A percentile compares a stretch with the other conserved stretches of the same genome.
These are phyloP conservation scores for Tachystola acroxantha DNA, from an alignment of 2,888 invertebrate species.

Conservation along the genomic window DNA sequence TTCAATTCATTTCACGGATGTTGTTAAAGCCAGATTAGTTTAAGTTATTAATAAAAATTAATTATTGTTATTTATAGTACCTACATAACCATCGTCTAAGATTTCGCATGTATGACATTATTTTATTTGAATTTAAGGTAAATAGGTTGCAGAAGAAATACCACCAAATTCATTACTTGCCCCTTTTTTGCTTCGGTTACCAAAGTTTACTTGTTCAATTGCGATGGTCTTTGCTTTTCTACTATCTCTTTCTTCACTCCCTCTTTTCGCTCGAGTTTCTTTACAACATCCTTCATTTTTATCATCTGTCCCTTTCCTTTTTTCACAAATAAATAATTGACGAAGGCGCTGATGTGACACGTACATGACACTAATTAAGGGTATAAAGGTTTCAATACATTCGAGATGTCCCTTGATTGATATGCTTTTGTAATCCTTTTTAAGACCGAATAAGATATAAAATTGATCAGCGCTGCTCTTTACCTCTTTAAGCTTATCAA, in stretches of 20 bases:
- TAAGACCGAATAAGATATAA: background rate
- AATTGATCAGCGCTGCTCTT: constrained; percentile 1
- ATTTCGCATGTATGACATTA: too few relatives aligned
- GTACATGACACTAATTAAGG: constrained; percentile 13
- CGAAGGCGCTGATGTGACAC: constrained; percentile 12
- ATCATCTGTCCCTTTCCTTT: background rate
- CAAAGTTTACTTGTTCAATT: too few relatives aligned
- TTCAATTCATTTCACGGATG: too few relatives aligned
- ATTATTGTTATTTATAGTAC: too few relatives aligned
- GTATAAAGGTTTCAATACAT: constrained; percentile 4
- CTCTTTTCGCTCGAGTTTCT: background rate
- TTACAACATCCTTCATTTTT: background rate
- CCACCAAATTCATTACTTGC: too few relatives aligned
- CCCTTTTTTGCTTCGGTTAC: too few relatives aligned
- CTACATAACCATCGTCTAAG: too few relatives aligned
- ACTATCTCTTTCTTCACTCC: background rate
- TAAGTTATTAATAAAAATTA: too few relatives aligned
- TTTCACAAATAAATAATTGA: constrained; percentile 1
- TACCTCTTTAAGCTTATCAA: background rate
- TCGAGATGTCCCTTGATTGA: background rate
- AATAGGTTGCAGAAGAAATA: too few relatives aligned
- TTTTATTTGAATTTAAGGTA: too few relatives aligned
- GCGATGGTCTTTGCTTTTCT: too few relatives aligned
- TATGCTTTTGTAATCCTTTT: background rate
- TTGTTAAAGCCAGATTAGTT: too few relatives aligned